Evolutionary conservation across 2,113 vertebrate species (phyloP).

Genomic region (Corythaeola cristata): DNA sequence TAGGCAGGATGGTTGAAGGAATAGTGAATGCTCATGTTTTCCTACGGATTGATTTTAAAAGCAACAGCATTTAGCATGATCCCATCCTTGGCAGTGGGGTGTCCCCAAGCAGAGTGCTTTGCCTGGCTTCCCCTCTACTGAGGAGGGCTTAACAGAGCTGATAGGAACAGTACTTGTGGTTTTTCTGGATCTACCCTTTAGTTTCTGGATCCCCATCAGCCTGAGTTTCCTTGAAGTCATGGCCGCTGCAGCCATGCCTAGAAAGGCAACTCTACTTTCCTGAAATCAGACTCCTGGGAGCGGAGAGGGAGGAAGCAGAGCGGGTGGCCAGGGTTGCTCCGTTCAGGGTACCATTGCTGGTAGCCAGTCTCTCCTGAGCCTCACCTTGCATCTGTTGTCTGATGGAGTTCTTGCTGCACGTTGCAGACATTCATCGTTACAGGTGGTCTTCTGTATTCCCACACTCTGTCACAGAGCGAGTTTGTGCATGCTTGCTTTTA

Average conservation of each 20-base stretch:
- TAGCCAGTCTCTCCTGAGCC: accelerated
- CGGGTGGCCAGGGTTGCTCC: not conserved
- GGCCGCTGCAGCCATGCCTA: accelerated
- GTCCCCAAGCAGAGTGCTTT: not conserved
- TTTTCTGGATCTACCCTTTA: not conserved
- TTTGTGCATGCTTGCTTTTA: not conserved
- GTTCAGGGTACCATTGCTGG: not conserved
- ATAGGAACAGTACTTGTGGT: not conserved
- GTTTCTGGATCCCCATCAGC: not conserved
- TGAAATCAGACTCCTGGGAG: not conserved
- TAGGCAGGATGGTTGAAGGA: not conserved
- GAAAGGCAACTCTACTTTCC: not conserved
- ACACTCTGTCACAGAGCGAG: not conserved
- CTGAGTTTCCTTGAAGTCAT: not conserved
- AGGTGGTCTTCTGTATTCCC: too few relatives aligned
- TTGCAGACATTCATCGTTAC: not conserved
- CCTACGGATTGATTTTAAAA: not conserved
- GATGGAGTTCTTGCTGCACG: accelerated
- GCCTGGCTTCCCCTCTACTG: not conserved
- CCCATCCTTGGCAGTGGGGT: not conserved
- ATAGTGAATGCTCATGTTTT: not conserved
- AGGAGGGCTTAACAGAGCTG: not conserved
- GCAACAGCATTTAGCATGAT: not conserved
- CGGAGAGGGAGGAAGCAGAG: not conserved
- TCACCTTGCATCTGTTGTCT: not conserved